Evolutionary conservation across 2,113 vertebrate genomes (phyloP).

Genomic region (Melanostigma gelatinosum): DNA sequence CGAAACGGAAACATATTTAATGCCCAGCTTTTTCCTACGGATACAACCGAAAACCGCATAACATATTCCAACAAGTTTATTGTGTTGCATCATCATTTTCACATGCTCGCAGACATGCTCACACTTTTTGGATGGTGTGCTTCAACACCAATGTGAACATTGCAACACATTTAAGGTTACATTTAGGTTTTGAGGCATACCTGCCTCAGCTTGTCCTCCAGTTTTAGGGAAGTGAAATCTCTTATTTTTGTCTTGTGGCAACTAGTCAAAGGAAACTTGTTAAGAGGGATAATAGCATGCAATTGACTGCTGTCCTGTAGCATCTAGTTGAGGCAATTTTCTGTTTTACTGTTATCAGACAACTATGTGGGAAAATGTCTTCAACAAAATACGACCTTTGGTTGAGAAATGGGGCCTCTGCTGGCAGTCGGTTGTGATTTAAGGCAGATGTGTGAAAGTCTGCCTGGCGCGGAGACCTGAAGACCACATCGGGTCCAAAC

Average conservation of each 20-base stretch:
- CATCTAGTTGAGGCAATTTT: conserved; percentile 59
- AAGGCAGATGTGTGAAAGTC: conserved; percentile 77
- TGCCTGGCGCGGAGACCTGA: conserved; percentile 36
- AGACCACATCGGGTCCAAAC: conserved; percentile 39
- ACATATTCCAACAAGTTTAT: not conserved
- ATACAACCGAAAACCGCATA: not conserved
- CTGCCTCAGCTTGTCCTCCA: conserved; percentile 71
- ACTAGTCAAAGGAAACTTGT: conserved; percentile 55
- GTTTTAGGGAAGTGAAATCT: conserved; percentile 40
- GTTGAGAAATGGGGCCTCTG: conserved; percentile 50
- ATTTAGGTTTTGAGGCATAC: conserved; percentile 22
- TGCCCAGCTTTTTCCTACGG: not conserved
- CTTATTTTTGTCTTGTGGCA: conserved; percentile 63
- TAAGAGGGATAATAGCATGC: conserved; percentile 67
- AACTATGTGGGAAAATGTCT: conserved; percentile 64
- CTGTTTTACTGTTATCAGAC: conserved; percentile 56
- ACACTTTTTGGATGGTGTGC: not conserved
- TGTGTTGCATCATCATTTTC: not conserved
- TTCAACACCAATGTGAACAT: conserved; percentile 3
- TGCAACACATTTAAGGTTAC: conserved; percentile 34
- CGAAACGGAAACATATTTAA: conserved; percentile 1
- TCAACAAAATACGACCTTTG: conserved; percentile 44
- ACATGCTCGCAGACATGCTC: not conserved
- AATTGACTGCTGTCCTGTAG: conserved; percentile 67
- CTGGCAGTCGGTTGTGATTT: conserved; percentile 65